These are phyloP conservation scores for Cyphomyrus plagiostoma DNA, from an alignment of 2,113 vertebrate genomes.

Conservation along the genomic window DNA sequence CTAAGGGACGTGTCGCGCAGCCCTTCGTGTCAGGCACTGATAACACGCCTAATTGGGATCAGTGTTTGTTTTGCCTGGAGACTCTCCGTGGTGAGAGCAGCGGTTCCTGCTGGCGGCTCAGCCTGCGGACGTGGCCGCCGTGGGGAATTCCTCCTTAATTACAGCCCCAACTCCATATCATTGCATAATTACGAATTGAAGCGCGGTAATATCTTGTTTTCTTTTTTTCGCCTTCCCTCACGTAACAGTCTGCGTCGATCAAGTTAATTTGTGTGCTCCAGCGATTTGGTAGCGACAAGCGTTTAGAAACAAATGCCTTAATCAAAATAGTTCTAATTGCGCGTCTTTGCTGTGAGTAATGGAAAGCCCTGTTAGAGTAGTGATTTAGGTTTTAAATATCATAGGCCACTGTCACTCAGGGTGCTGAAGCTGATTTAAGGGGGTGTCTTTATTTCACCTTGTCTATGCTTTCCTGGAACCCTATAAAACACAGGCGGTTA, in stretches of 20 bases:
- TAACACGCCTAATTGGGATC: not conserved
- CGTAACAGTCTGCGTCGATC: not conserved
- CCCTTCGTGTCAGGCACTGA: not conserved
- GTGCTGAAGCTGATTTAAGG: not conserved
- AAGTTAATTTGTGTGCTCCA: not conserved
- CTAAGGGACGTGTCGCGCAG: not conserved
- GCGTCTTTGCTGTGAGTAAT: slow-evolving; percentile 10
- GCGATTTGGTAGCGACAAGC: not conserved
- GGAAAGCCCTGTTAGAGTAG: not conserved
- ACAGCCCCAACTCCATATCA: slow-evolving; percentile 5
- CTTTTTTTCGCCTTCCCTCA: not conserved
- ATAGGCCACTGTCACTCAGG: not conserved
- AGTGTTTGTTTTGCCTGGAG: not conserved
- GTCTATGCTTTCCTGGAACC: not conserved
- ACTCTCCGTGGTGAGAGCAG: not conserved
- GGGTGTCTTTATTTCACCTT: not conserved
- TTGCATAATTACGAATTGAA: slow-evolving; percentile 23
- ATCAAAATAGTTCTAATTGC: slow-evolving; percentile 7
- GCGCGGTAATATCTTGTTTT: not conserved
- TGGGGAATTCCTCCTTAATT: slow-evolving; percentile 20
- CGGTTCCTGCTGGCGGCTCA: not conserved
- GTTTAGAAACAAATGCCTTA: slow-evolving; percentile 9
- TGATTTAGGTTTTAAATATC: not conserved
- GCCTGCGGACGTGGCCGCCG: not conserved
- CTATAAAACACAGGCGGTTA: not conserved